Evolutionary conservation across 1,140 invertebrate genomes (phyloP), one percentile per base, ranked within the genome.

Genomic region (Phocides pigmalion): DNA sequence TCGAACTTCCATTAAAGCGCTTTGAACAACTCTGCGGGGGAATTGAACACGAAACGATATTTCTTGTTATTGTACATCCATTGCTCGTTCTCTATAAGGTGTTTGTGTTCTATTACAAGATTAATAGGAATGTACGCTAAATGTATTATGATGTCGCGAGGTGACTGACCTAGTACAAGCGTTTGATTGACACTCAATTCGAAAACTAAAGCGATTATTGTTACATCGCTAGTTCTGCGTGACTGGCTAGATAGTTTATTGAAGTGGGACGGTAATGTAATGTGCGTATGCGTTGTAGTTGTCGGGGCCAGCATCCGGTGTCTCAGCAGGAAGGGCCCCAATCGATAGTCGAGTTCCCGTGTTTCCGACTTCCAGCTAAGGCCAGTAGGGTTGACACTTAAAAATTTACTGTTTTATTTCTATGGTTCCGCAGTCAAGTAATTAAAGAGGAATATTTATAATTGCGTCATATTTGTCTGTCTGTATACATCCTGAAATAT

Each of bases 1-100:
- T 68, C 47, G 61, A 64, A 63, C 41, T 62, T 68, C 69, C 70
- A 72, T 68, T 68, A 66, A 19, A 2, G 62, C 46, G 35, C 35
- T 39, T 49, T 51, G 9, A 47, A 66, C 42, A 50, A 25, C 9
- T 53, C 32, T 49, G n/a, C n/a, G 69, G 59, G 63, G 28, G 58
- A 56, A 16, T 46, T 19, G 14, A 9, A 14, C 16, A n/a, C 15
- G 3, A 6, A 44, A 20, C 22, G 41, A 15, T 19, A 32, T 53
- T 54, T 59, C 19, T 25, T 37, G 0, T 54, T 32, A 37, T 37
- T 61, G 39, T 4, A 32, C 20, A 37, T 63, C 22, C 66, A 72
- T 37, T 54, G 59, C 62, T 62, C n/a, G 9, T 35, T 44, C 32
- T 41, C 42, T 11, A 49, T n/a, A 19, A 12, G 5, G 16, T 22